A percentile compares a stretch with the other conserved stretches of the same genome.
These are phyloP conservation scores for Trachythela sp. DNA, from an alignment of 64 coral and sea anemone species.

Conservation along the genomic window DNA sequence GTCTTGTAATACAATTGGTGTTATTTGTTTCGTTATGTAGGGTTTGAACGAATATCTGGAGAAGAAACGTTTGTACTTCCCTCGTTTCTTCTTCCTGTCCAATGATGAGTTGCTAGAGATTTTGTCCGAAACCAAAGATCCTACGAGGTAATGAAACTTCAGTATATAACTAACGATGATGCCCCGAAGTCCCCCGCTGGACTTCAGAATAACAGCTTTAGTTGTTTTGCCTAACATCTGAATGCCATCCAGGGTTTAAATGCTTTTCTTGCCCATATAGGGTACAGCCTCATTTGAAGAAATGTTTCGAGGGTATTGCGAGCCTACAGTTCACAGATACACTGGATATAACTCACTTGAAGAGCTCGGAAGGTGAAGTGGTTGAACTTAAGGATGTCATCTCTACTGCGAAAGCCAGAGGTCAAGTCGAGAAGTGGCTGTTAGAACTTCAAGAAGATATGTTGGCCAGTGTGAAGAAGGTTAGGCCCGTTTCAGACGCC, in stretches of 20 bases:
- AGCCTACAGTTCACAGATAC: conserved; percentile 82
- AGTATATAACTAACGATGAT: neutral
- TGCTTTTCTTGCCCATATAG: conserved; percentile 31
- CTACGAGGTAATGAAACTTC: conserved; percentile 58
- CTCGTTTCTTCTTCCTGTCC: conserved; percentile 96
- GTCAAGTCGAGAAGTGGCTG: conserved; percentile 98
- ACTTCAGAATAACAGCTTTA: no score
- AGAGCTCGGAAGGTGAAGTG: conserved; percentile 97
- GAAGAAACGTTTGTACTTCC: conserved; percentile 99
- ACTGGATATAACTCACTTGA: conserved; percentile 88
- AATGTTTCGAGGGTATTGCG: conserved; percentile 97
- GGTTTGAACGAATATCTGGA: conserved; percentile 97
- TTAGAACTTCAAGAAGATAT: conserved; percentile 90
- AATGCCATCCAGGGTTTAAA: no score
- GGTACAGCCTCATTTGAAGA: conserved; percentile 96
- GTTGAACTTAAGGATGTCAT: conserved; percentile 79
- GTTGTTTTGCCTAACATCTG: no score
- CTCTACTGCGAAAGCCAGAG: conserved; percentile 89
- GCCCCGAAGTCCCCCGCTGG: no score
- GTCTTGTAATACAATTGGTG: neutral
- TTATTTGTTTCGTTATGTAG: conserved; percentile 24
- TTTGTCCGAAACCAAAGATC: conserved; percentile 97
- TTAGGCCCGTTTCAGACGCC: no score
- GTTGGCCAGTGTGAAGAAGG: conserved; percentile 96
- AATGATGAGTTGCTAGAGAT: conserved; percentile 97